phyloP scores from a whole-genome alignment of 2,797 vertebrate genomes.

The Sebastes cheni region DNA sequence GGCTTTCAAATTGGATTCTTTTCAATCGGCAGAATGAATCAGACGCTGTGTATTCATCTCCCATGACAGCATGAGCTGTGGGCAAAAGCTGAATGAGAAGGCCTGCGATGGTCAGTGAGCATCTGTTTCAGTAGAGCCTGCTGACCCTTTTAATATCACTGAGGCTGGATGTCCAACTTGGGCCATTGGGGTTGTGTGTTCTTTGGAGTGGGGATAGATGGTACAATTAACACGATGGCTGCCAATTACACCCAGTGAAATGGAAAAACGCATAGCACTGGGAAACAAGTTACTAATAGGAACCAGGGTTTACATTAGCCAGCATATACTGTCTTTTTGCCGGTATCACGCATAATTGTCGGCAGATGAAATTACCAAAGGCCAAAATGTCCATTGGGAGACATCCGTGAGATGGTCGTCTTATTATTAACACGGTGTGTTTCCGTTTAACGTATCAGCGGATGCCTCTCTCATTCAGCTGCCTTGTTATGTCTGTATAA shows the following conservation, averaged over 20 bases:
- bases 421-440: no score
- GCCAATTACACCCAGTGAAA: background rate
- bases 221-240: constrained; percentile 31
- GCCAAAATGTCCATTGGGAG: no score
- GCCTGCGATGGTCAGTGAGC: constrained; percentile 30
- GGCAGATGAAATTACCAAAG: no score
- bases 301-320: background rate
- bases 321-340: no score
- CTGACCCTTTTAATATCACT: constrained; percentile 43
- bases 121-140: constrained; percentile 40
- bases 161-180: constrained; percentile 15
- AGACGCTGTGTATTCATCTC: constrained; percentile 32
- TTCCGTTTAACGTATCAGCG: no score
- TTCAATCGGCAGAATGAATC: constrained; percentile 46
- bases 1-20: constrained; percentile 60
- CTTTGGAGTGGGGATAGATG: constrained; percentile 14
- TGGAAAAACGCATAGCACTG: background rate
- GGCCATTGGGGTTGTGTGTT: constrained; percentile 5
- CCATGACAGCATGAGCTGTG: constrained; percentile 25
- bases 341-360: no score
- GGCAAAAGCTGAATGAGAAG: constrained; percentile 3
- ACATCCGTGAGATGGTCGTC: no score
- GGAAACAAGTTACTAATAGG: background rate
- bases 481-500: no score
- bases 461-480: no score